Evolutionary conservation across 2,888 invertebrate genomes (phyloP).

Genomic region (Conus canariensis): DNA sequence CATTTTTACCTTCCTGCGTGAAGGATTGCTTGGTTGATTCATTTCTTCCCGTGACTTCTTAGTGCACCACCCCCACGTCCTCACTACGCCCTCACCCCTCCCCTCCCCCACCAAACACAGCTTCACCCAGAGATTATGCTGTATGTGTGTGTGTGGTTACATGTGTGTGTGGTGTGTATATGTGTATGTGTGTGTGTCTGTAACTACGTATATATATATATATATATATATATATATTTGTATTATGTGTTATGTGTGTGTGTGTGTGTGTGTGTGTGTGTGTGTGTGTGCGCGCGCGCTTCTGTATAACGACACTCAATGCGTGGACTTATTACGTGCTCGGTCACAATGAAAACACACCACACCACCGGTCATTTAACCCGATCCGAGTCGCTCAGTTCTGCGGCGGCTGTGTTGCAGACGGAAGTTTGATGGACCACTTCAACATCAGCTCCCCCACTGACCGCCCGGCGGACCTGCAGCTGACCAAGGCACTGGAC

Average conservation of each 20-base stretch:
- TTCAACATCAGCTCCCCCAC: constrained; percentile 34
- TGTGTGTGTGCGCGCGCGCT: neutral
- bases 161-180: too few relatives aligned
- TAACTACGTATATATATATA: too few relatives aligned
- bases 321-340: neutral
- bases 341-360: neutral
- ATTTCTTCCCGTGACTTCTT: too few relatives aligned
- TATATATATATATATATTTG: too few relatives aligned
- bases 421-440: constrained; percentile 5
- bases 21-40: too few relatives aligned
- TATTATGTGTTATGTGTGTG: constrained; percentile 1
- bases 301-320: neutral
- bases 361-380: neutral
- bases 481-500: constrained; percentile 40
- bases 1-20: too few relatives aligned
- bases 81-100: too few relatives aligned
- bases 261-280: constrained; percentile 10
- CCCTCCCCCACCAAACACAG: too few relatives aligned
- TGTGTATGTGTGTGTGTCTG: too few relatives aligned
- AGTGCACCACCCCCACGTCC: too few relatives aligned
- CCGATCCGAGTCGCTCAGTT: neutral
- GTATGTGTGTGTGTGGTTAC: too few relatives aligned
- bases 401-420: neutral
- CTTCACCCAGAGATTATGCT: too few relatives aligned
- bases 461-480: constrained; percentile 31